These are phyloP conservation scores for Troides helena DNA, from an alignment of 2,888 invertebrate genomes.

Conservation along the genomic window DNA sequence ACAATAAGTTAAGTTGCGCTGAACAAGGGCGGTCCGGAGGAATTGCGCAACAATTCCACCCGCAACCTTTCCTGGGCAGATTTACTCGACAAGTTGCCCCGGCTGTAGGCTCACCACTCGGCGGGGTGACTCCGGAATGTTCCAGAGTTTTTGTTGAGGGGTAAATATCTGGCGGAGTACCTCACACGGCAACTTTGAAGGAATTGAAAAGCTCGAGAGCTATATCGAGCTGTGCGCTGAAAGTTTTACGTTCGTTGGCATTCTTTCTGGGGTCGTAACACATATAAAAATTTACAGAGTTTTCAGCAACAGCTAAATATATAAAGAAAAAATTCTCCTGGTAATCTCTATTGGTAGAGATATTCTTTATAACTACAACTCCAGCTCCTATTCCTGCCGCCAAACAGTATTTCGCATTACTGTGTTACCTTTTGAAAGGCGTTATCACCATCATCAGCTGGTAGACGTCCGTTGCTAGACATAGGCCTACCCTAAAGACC, in stretches of 20 bases:
- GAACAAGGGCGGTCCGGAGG: constrained; percentile 48
- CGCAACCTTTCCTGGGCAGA: constrained; percentile 41
- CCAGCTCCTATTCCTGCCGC: too few species aligned
- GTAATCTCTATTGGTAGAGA: too few species aligned
- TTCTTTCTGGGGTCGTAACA: too few species aligned
- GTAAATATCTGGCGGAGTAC: constrained; percentile 27
- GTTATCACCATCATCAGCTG: too few species aligned
- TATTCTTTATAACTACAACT: too few species aligned
- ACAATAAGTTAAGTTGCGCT: constrained; percentile 50
- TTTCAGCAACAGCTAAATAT: too few species aligned
- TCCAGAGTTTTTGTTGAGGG: constrained; percentile 16
- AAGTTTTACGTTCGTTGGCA: constrained; percentile 3
- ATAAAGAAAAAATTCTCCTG: too few species aligned
- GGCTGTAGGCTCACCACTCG: constrained; percentile 23
- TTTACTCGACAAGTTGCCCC: constrained; percentile 43
- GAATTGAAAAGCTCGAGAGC: constrained; percentile 17
- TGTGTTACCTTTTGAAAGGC: too few species aligned
- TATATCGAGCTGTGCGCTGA: neutral
- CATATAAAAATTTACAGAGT: too few species aligned
- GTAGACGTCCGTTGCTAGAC: too few species aligned
- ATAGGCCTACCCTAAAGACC: too few species aligned
- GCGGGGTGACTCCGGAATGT: constrained; percentile 27
- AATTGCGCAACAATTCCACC: constrained; percentile 39
- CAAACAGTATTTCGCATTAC: too few species aligned
- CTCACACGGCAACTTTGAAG: constrained; percentile 12